Base-by-base conservation (phyloP, 2,797 vertebrate species). In the Sebastes trivittatus region DNA sequence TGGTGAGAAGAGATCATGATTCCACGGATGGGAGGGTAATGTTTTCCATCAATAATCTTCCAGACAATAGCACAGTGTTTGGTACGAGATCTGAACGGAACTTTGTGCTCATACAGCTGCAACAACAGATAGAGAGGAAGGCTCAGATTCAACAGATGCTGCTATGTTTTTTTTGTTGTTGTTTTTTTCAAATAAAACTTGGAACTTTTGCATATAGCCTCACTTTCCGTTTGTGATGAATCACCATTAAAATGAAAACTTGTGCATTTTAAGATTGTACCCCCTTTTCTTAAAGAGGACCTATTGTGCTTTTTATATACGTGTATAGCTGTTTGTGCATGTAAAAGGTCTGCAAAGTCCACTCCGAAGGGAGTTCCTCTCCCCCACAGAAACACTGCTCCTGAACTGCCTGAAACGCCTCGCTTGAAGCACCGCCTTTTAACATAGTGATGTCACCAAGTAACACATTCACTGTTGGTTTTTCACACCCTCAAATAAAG, bases 51-150 rank as follows among this genome's bases (percentile, higher is more conserved):
- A 63, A 20, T 68, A 54, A 63, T 78, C 34, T 72, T 42, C 10
- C 36, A 74, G 54, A 71, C 55, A 54, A 73, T 34, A 67, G 63
- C 52, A 46, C 9, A 23, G 8, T 76, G 54, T 79, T 70, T 75
- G 14, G 18, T 27, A 20, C 70, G 46, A 46, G 30, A 23, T 32
- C n/a, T 55, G 23, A 60, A 4, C 9, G 22, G 34, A 78, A 29
- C n/a, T 25, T 52, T 36, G 52, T 38, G 27, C 36, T 76, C 29
- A 16, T 13, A 6, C 1, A 72, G 49, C 73, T 74, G 72, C 69
- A 72, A 36, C 34, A 66, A 65, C 72, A 75, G 16, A 67, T 29
- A 70, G 4, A 83, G 29, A 20, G 58, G 11, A 81, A 61, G 58
- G 23, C 11, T 29, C 14, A 5, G 20, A 69, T 59, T 20, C 56